Conservation (phyloP, 2,797 vertebrate species). For the Helicolenus hilgendorfi region DNA sequence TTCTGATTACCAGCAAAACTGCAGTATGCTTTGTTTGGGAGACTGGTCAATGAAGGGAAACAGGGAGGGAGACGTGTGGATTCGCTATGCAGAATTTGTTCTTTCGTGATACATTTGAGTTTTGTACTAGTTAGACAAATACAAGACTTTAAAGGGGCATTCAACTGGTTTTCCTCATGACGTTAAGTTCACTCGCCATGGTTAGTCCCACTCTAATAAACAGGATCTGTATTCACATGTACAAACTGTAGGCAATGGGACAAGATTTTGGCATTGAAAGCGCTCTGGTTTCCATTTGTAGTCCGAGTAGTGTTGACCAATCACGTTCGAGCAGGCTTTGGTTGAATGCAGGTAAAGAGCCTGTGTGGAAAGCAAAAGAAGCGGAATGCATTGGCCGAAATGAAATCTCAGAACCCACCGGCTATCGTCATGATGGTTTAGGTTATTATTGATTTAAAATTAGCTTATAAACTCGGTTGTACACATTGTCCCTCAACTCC, state of each 20-base stretch:
- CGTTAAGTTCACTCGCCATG: neutral
- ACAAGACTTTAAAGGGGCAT: neutral
- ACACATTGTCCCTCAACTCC: neutral
- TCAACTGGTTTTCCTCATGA: neutral
- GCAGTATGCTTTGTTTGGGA: neutral
- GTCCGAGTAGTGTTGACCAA: neutral
- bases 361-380: neutral
- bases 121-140: neutral
- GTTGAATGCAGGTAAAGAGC: neutral
- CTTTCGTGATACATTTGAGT: neutral
- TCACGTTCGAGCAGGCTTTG: neutral
- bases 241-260: neutral
- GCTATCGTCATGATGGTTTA: neutral
- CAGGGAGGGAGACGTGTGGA: neutral
- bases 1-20: conserved; percentile 12
- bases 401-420: no score
- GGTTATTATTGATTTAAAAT: neutral
- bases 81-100: neutral
- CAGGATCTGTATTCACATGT: neutral
- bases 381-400: neutral
- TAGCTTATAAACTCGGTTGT: neutral
- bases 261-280: neutral
- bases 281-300: neutral
- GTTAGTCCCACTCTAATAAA: neutral
- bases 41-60: neutral